These are phyloP conservation scores for Zoanthus gigantus DNA, from an alignment of 92 coral and sea anemone species.

Conservation along the genomic window DNA sequence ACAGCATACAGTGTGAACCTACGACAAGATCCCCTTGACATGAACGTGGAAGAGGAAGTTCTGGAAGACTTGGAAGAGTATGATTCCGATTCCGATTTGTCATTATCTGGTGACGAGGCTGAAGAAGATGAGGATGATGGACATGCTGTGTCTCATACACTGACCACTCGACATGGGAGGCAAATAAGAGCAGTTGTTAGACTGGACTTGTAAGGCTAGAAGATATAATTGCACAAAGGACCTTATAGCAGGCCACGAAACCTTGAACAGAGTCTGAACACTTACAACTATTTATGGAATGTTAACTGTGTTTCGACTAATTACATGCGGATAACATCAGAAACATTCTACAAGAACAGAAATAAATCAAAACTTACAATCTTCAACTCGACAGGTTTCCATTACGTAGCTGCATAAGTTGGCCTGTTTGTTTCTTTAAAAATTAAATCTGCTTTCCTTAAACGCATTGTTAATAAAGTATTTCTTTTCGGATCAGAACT, in stretches of 20 bases:
- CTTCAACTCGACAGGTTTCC: slow-evolving; percentile 43
- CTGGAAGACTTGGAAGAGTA: slow-evolving; percentile 31
- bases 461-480: slow-evolving; percentile 35
- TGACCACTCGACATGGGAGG: slow-evolving; percentile 5
- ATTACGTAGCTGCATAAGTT: slow-evolving; percentile 10
- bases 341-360: slow-evolving; percentile 49
- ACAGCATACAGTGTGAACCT: slow-evolving; percentile 25
- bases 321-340: slow-evolving; percentile 44
- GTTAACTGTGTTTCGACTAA: slow-evolving; percentile 46
- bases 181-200: slow-evolving; percentile 4
- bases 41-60: slow-evolving; percentile 10
- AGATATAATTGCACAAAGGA: slow-evolving; percentile 8
- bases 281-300: not conserved
- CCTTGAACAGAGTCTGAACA: slow-evolving; percentile 10
- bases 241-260: slow-evolving; percentile 8
- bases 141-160: slow-evolving; percentile 4
- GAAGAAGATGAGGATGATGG: slow-evolving; percentile 45
- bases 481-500: slow-evolving; percentile 41
- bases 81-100: slow-evolving; percentile 31
- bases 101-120: slow-evolving; percentile 14
- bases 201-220: slow-evolving; percentile 13
- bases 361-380: slow-evolving; percentile 38
- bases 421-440: slow-evolving; percentile 33
- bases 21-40: slow-evolving; percentile 17
- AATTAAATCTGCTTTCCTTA: slow-evolving; percentile 31